phyloP scores from a whole-genome alignment of 2,888 invertebrate species.

The Microctonus aethiopoides region DNA sequence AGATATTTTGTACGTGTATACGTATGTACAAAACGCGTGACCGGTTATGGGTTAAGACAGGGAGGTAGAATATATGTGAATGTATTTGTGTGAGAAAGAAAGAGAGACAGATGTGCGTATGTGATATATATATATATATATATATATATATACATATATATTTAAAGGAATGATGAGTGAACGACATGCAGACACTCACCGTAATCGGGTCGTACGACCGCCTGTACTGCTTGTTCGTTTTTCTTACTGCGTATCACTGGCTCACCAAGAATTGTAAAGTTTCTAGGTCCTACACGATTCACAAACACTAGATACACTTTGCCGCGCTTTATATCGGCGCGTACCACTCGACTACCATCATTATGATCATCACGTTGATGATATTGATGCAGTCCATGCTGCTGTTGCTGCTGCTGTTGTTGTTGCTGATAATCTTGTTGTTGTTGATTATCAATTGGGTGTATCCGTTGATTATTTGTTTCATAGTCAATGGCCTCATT shows the following conservation, averaged over 20 bases:
- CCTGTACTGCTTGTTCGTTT: constrained; percentile 66
- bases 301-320: constrained; percentile 74
- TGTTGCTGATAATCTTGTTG: constrained; percentile 26
- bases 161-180: not conserved
- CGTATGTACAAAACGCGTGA: not conserved
- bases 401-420: constrained; percentile 24
- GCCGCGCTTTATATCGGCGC: constrained; percentile 71
- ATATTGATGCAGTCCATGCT: constrained; percentile 45
- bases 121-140: not conserved
- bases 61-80: no score
- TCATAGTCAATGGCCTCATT: constrained; percentile 49
- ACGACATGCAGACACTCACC: constrained; percentile 53
- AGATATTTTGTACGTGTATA: constrained; percentile 8
- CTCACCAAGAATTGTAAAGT: constrained; percentile 71
- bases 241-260: constrained; percentile 68
- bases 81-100: no score
- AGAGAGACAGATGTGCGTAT: not conserved
- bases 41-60: no score
- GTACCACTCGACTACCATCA: constrained; percentile 64
- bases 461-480: constrained; percentile 33
- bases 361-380: constrained; percentile 50
- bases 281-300: constrained; percentile 71
- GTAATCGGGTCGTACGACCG: constrained; percentile 66
- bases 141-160: not conserved
- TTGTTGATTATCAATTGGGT: constrained; percentile 11